A percentile compares a stretch with the other conserved stretches of the same genome.
Evolutionary conservation across 2,113 vertebrate species (phyloP).

Genomic region (Oxyura jamaicensis): DNA sequence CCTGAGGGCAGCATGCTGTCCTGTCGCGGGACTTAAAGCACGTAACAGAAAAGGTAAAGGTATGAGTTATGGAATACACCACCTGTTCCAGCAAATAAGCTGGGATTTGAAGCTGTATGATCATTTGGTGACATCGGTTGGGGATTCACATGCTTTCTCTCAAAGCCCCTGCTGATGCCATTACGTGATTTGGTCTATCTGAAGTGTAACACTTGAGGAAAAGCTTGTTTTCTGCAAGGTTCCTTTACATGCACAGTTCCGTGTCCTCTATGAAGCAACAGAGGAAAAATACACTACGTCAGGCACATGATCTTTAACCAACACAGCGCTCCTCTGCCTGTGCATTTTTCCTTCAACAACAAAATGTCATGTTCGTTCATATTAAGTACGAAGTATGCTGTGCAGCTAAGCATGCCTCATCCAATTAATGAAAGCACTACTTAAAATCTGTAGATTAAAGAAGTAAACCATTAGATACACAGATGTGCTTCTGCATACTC

Average conservation of each 20-base stretch:
- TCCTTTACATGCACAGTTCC: not conserved
- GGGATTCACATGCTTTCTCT: not conserved
- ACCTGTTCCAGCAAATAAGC: not conserved
- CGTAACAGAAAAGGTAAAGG: not conserved
- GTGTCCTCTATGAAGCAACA: not conserved
- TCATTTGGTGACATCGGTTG: not conserved
- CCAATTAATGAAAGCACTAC: not conserved
- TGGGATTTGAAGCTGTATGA: not conserved
- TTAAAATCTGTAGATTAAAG: not conserved
- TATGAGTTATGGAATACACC: not conserved
- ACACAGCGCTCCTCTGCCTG: not conserved
- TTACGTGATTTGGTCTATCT: not conserved
- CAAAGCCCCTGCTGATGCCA: not conserved
- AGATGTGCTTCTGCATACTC: not conserved
- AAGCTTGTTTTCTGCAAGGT: not conserved
- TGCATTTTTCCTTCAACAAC: not conserved
- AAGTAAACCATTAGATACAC: not conserved
- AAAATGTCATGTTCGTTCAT: not conserved
- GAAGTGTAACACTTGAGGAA: not conserved
- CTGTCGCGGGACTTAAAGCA: fast-evolving
- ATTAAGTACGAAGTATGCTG: not conserved
- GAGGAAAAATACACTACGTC: not conserved
- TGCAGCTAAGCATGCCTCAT: not conserved
- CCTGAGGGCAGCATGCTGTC: not conserved
- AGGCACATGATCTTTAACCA: not conserved